Evolutionary conservation across 2,797 vertebrate genomes (phyloP).

Genomic region (Bufotes viridis): DNA sequence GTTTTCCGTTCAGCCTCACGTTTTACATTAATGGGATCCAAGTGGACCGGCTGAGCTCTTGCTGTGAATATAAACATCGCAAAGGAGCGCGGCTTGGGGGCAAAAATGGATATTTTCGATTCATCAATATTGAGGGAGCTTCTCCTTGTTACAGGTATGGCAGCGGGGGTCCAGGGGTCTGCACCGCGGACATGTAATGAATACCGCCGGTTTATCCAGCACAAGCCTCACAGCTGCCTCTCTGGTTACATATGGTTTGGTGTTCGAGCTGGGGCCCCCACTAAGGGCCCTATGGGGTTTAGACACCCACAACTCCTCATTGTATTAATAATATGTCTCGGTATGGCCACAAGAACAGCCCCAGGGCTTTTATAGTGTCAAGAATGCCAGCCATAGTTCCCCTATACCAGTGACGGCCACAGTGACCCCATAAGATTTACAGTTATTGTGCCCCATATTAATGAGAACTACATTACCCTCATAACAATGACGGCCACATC

Average conservation of each 20-base stretch:
- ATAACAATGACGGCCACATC: neutral
- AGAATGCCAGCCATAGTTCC: too few species aligned
- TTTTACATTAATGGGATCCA: constrained; percentile 92
- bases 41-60: constrained; percentile 92
- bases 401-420: too few species aligned
- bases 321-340: neutral
- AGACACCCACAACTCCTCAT: neutral
- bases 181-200: too few species aligned
- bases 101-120: constrained; percentile 84
- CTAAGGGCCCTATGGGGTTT: too few species aligned
- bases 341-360: too few species aligned
- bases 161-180: neutral
- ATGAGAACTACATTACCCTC: too few species aligned
- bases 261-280: too few species aligned
- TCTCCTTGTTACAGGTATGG: constrained; percentile 91
- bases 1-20: constrained; percentile 96
- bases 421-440: neutral
- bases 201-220: neutral
- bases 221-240: too few species aligned
- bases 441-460: neutral
- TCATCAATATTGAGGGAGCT: constrained; percentile 83
- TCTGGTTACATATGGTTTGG: too few species aligned
- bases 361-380: too few species aligned
- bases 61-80: constrained; percentile 92
- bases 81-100: constrained; percentile 81